These are phyloP conservation scores for Lathamus discolor DNA, from an alignment of 2,113 vertebrate genomes.

Conservation along the genomic window DNA sequence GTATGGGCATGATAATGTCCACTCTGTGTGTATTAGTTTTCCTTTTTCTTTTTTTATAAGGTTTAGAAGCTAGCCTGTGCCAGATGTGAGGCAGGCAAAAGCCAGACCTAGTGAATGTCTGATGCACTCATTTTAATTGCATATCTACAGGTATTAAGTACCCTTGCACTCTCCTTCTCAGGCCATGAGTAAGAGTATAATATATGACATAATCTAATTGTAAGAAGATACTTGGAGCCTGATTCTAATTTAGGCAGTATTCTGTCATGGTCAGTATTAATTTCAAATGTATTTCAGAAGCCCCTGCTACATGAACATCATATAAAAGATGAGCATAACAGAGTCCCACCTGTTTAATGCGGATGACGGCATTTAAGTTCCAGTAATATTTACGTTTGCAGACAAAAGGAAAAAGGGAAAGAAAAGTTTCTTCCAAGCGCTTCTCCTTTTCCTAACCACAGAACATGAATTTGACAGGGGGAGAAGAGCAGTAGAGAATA, in stretches of 20 bases:
- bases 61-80: not conserved
- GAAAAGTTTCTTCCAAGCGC: not conserved
- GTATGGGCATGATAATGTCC: not conserved
- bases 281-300: constrained; percentile 18
- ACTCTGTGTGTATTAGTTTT: not conserved
- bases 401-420: not conserved
- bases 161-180: constrained; percentile 27
- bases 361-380: not conserved
- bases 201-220: constrained; percentile 33
- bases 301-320: not conserved
- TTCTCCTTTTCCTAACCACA: not conserved
- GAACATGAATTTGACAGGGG: not conserved
- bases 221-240: constrained; percentile 26
- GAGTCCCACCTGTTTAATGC: not conserved
- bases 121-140: constrained; percentile 18
- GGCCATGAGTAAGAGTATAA: constrained; percentile 15
- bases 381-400: not conserved
- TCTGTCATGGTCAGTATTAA: not conserved
- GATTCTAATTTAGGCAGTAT: constrained; percentile 43
- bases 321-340: not conserved
- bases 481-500: not conserved
- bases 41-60: not conserved
- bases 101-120: constrained; percentile 8
- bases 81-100: constrained; percentile 24
- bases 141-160: constrained; percentile 23